Evolutionary conservation across 2,888 invertebrate species (phyloP), one percentile per base, ranked within the genome.

Genomic region (Eurytoma californica): DNA sequence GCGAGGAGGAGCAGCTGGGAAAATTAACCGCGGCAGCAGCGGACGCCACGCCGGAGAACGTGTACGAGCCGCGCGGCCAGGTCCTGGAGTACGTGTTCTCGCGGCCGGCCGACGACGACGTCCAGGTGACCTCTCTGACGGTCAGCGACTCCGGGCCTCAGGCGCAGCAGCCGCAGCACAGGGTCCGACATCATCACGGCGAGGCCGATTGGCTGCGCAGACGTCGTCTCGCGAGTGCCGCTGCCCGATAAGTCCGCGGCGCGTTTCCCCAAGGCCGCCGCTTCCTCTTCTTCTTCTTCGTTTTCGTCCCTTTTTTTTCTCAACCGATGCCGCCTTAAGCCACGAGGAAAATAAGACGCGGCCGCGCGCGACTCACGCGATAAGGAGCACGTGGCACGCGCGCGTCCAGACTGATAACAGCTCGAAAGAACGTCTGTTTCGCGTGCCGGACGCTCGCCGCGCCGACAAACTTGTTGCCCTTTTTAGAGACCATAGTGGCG

Each of bases 141-240:
- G 84, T 88, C n/a, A 87, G 86, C 81, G 84, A 87, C 72, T 39
- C 39, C 39, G 39, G 39, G 1, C 39, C 39, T 9, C 39, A 39
- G 55, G 60, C 28, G 55, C 63, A 14, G 20, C 28, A 0, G 57
- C n/a, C 13, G 84, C 85, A 78, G 3, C 88, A 87, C 66, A 86
- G 84, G 72, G 84, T 81, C 24, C 85, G 88, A 12, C 88, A 88
- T 79, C 88, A 87, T 80, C 88, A 88, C 28, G 88, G 87, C 0
- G 84, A 84, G 12, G 60, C 70, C 55, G 30, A 81, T 30, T 81
- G 81, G 81, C 65, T 72, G 47, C 78, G 72, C 2, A 72, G 78
- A 3, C 53, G 81, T 1, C 53, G 68, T 49, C 9, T 16, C 28
- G 3, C n/a, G 18, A 30, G 7, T 16, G 30, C 20, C 55, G 9